These are phyloP conservation scores for Limosa lapponica DNA, from an alignment of 2,797 vertebrate species.

Conservation along the genomic window DNA sequence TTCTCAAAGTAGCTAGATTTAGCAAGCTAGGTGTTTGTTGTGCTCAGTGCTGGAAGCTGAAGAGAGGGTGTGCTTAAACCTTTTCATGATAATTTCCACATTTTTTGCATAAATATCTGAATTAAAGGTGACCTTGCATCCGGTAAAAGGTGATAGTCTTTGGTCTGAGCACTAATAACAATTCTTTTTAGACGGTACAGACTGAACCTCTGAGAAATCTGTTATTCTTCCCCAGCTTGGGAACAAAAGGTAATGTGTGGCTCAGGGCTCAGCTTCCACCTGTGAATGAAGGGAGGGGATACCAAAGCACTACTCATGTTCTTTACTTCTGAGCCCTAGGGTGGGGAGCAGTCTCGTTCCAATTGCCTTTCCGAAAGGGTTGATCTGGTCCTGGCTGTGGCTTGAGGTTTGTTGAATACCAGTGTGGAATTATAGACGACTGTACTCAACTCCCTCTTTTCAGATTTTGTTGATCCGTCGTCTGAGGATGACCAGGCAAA, in stretches of 20 bases:
- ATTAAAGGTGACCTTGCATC: not conserved
- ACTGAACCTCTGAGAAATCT: not conserved
- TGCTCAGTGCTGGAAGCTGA: not conserved
- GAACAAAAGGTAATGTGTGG: not conserved
- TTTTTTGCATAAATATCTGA: not conserved
- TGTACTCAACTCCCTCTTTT: not conserved
- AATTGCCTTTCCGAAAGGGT: not conserved
- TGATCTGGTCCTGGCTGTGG: not conserved
- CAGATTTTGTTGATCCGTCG: constrained; percentile 86
- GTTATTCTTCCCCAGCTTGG: not conserved
- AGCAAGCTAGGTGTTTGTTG: not conserved
- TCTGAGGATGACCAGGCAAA: constrained; percentile 89
- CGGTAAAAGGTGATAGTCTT: not conserved
- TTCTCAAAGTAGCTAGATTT: not conserved
- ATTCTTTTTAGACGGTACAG: not conserved
- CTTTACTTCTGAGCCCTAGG: not conserved
- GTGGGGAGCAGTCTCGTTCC: not conserved
- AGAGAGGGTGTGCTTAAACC: not conserved
- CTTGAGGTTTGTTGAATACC: not conserved
- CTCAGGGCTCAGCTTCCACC: not conserved
- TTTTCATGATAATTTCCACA: not conserved
- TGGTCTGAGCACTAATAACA: not conserved
- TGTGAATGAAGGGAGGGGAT: not conserved
- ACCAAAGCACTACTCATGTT: not conserved
- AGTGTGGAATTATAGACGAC: not conserved